Conservation (phyloP, 2,113 vertebrate genomes). For the Peromyscus maniculatus region DNA sequence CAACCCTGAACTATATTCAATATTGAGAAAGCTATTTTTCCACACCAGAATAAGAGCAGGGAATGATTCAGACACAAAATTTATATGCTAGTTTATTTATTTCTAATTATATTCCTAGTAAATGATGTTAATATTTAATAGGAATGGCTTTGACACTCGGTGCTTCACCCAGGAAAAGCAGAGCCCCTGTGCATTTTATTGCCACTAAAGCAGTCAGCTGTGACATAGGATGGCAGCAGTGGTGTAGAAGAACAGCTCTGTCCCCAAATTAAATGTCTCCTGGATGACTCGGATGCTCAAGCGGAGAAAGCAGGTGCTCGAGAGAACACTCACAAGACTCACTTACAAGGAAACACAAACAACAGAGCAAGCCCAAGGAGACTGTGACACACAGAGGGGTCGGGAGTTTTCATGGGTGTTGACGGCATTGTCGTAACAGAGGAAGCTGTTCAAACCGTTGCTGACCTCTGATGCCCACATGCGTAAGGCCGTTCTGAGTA, state of each 20-base stretch:
- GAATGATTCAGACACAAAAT: conserved; percentile 78
- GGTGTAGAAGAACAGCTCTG: conserved; percentile 61
- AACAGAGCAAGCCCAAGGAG: conserved; percentile 56
- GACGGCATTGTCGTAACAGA: conserved; percentile 41
- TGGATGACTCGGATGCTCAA: conserved; percentile 55
- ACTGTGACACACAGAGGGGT: not conserved
- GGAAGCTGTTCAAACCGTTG: conserved; percentile 19
- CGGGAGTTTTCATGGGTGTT: conserved; percentile 54
- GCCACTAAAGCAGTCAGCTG: conserved; percentile 79
- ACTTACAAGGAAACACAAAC: conserved; percentile 63
- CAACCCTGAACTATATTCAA: not conserved
- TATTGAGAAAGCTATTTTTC: conserved; percentile 36
- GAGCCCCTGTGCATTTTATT: conserved; percentile 79
- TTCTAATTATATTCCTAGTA: conserved; percentile 78
- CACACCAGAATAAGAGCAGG: conserved; percentile 61
- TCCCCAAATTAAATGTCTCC: conserved; percentile 74
- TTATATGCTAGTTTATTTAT: conserved; percentile 75
- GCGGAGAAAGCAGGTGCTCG: conserved; percentile 52
- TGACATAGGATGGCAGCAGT: conserved; percentile 69
- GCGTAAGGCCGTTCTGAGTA: not conserved
- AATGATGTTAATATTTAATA: conserved; percentile 82
- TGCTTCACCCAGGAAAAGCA: conserved; percentile 71
- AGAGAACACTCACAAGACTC: conserved; percentile 55
- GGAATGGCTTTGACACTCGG: conserved; percentile 77
- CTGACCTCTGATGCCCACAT: not conserved